phyloP scores from a whole-genome alignment of 2,797 vertebrate genomes.

The Coccyzus lansbergi region DNA sequence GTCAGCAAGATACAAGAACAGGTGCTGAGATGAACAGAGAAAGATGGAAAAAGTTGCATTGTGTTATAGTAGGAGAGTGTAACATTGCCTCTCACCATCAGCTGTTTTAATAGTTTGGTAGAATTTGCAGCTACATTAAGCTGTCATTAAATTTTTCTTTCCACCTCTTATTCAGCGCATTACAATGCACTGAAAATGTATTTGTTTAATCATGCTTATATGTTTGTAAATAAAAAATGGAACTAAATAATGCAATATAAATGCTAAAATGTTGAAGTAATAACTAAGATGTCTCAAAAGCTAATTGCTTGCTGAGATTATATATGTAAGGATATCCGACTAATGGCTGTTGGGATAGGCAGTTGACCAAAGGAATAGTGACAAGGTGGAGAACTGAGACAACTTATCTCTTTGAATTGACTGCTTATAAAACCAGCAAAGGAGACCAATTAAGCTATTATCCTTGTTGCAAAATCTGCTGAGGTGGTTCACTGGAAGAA shows the following conservation, averaged over 20 bases:
- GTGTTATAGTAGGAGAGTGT: not conserved
- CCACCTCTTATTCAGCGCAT: not conserved
- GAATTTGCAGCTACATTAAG: not conserved
- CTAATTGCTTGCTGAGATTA: not conserved
- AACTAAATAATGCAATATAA: not conserved
- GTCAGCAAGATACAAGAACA: not conserved
- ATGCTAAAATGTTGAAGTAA: not conserved
- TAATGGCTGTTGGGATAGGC: not conserved
- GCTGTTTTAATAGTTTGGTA: not conserved
- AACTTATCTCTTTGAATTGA: not conserved
- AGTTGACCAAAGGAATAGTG: not conserved
- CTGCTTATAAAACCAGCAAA: not conserved
- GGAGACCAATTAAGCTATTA: not conserved
- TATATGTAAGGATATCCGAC: not conserved
- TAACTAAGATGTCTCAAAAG: not conserved
- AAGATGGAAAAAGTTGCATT: not conserved
- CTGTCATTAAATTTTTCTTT: not conserved
- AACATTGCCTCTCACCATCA: not conserved
- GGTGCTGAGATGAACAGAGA: not conserved
- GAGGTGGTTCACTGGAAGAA: not conserved
- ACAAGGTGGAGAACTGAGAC: not conserved
- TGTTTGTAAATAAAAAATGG: not conserved
- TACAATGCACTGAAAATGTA: not conserved
- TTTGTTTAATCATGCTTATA: not conserved
- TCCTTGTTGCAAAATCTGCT: not conserved